These are phyloP conservation scores for Sebastes hopkinsi DNA, from an alignment of 2,797 vertebrate species.

Conservation along the genomic window DNA sequence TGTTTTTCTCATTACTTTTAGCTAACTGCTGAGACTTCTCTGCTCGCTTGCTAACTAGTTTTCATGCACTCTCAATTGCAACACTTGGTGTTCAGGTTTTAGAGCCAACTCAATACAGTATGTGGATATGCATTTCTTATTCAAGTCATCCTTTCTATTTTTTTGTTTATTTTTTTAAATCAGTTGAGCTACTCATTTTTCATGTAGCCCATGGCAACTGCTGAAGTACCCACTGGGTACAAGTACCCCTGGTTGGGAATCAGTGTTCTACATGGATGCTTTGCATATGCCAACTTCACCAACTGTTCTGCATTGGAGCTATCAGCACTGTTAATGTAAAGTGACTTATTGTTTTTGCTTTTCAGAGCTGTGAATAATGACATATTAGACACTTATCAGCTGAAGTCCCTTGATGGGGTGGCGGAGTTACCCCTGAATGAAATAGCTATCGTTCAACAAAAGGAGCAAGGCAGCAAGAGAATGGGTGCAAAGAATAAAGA, in stretches of 20 bases:
- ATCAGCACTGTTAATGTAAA: not conserved
- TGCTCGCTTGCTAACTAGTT: too few species aligned
- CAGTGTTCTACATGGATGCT: not conserved
- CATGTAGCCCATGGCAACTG: too few species aligned
- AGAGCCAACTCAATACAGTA: too few species aligned
- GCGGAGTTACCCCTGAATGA: conserved; percentile 88
- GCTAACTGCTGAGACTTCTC: too few species aligned
- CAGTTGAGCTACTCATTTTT: too few species aligned
- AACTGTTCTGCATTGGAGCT: not conserved
- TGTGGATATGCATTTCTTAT: too few species aligned
- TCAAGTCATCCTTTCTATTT: too few species aligned
- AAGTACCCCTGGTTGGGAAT: not conserved
- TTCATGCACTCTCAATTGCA: too few species aligned
- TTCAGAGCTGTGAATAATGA: conserved; percentile 95
- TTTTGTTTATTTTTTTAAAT: too few species aligned
- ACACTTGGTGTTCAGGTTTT: too few species aligned
- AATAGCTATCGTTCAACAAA: conserved; percentile 82
- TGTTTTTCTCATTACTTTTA: too few species aligned
- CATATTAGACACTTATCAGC: conserved; percentile 95
- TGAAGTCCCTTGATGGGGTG: conserved; percentile 95
- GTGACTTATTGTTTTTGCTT: not conserved
- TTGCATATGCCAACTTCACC: not conserved
- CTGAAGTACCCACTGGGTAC: not conserved
- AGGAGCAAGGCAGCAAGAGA: conserved; percentile 29
- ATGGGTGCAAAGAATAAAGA: conserved; percentile 32